Evolutionary conservation across 2,113 vertebrate genomes (phyloP), one percentile per base, ranked within the genome.

Genomic region (Leptobrachium ailaonicum): DNA sequence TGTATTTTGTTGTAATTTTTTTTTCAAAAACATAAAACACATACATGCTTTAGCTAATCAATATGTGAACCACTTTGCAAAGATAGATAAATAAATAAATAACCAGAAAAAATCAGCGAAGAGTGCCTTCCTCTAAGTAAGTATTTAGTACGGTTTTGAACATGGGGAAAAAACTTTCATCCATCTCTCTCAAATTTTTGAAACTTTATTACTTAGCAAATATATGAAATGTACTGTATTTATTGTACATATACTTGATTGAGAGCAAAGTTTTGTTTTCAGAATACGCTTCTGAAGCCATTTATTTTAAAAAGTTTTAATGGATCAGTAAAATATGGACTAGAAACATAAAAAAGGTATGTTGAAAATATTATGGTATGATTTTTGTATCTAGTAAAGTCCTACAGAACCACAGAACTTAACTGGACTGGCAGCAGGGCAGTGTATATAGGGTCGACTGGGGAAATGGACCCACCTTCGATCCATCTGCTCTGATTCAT

Each of bases 51-150:
- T 66, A 41, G 11, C 41, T 73, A 67, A 80, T 73, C 71, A 80
- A 80, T 67, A 80, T 32, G 13, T 67, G 63, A 41, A 67, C 64
- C 75, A 77, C 66, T 80, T 72, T 79, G 20, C 1, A 32, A 32
- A 32, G 20, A 32, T 32, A 32, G 20, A 32, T 32, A 32, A 32
- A 32, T 32, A 32, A 32, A 32, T 32, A 32, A 72, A 41, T 53
- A 66, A 40, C 50, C 40, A 73, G 42, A 44, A 41, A 70, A 73
- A 54, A 54, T 66, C 41, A 66, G 41, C 47, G 67, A n/a, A 54
- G 70, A 79, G 77, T 79, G 77, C 70, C 64, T 70, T 79, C 44
- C 54, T 53, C 62, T 67, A 68, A 80, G 50, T 47, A 73, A 67
- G 58, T 32, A 45, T 58, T 10, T 2, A 8, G 47, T 41, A 56